These are phyloP conservation scores for Plusia festucae DNA, from an alignment of 2,888 invertebrate genomes.

Conservation along the genomic window DNA sequence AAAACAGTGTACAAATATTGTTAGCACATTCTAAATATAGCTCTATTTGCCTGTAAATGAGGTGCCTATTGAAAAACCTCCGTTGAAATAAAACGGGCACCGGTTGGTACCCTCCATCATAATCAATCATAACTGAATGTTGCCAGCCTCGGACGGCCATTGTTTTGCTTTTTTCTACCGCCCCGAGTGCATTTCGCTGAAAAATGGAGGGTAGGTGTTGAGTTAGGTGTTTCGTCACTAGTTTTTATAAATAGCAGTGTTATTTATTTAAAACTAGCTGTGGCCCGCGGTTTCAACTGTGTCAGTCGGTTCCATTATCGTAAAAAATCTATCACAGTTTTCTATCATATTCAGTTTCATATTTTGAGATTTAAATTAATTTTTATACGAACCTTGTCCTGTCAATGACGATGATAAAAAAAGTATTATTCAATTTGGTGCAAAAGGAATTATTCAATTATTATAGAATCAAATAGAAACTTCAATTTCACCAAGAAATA, in stretches of 20 bases:
- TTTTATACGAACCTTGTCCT: no score
- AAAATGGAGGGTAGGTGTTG: conserved; percentile 52
- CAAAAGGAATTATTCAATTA: no score
- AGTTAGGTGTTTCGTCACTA: conserved; percentile 22
- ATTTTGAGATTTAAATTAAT: no score
- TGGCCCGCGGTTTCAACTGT: no score
- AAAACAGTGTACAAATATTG: conserved; percentile 9
- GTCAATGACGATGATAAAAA: no score
- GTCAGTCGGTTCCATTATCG: no score
- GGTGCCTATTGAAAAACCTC: conserved; percentile 48
- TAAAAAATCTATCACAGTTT: no score
- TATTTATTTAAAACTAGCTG: no score
- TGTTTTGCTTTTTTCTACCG: conserved; percentile 49
- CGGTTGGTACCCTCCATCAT: conserved; percentile 61
- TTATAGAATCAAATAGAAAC: no score
- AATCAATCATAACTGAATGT: conserved; percentile 66
- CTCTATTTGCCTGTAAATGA: conserved; percentile 42
- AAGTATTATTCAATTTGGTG: no score
- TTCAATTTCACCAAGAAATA: not conserved
- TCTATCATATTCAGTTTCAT: no score
- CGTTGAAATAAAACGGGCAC: conserved; percentile 44
- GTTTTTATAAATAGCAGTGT: not conserved
- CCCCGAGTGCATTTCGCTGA: conserved; percentile 56
- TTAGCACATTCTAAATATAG: conserved; percentile 33
- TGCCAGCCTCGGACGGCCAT: conserved; percentile 48